phyloP scores from a whole-genome alignment of 2,113 vertebrate species.

The Lipotes vexillifer region DNA sequence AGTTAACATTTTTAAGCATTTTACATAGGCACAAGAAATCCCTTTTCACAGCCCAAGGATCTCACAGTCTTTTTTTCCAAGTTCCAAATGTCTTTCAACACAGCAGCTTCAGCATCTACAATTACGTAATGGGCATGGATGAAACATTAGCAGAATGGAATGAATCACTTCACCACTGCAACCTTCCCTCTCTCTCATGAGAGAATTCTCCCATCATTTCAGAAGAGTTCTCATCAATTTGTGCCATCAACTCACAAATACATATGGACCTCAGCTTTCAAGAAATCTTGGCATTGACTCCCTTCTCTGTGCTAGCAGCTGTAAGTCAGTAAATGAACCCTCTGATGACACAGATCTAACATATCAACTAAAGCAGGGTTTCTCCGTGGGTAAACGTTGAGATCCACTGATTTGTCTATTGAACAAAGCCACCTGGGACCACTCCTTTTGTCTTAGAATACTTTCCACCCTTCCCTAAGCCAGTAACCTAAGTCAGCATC shows the following conservation, averaged over 20 bases:
- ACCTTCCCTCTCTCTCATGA: neutral
- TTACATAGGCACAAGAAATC: constrained; percentile 10
- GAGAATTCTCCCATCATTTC: neutral
- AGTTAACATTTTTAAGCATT: neutral
- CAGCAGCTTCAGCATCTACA: neutral
- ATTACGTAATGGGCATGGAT: neutral
- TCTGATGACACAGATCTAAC: neutral
- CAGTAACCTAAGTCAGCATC: neutral
- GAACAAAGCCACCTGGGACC: neutral
- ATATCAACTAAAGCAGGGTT: neutral
- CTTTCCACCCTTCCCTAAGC: neutral
- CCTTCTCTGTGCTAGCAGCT: neutral
- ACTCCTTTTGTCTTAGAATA: neutral
- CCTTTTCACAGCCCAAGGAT: neutral
- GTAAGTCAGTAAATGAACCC: neutral
- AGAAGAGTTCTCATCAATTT: neutral
- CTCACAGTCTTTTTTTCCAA: neutral
- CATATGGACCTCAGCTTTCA: neutral
- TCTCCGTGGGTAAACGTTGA: neutral
- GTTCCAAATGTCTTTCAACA: neutral
- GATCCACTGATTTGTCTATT: neutral
- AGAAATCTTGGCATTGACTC: neutral
- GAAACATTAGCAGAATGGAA: neutral
- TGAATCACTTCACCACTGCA: neutral
- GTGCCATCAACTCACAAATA: neutral